These are phyloP conservation scores for Drosophila ohnishii DNA, from an alignment of 1,140 invertebrate species.

Conservation along the genomic window DNA sequence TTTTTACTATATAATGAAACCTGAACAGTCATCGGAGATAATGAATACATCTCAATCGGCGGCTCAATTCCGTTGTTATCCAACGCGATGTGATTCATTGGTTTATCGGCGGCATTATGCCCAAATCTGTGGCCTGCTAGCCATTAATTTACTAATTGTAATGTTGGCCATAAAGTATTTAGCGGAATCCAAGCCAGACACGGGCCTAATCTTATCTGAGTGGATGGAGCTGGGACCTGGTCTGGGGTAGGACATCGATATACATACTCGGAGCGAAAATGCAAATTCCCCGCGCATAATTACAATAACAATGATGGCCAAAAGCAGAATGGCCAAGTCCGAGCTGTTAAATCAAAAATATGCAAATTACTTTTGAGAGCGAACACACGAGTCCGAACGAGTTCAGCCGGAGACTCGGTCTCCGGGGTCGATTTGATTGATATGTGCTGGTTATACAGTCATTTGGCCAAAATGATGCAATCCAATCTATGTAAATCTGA, in stretches of 20 bases:
- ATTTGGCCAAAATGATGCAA: constrained; percentile 79
- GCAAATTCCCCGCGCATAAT: constrained; percentile 71
- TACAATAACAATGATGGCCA: constrained; percentile 64
- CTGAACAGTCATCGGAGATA: constrained; percentile 71
- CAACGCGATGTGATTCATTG: constrained; percentile 58
- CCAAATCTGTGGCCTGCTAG: constrained; percentile 41
- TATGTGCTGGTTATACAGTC: constrained; percentile 79
- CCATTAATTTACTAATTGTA: constrained; percentile 66
- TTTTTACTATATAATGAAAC: constrained; percentile 48
- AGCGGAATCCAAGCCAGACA: constrained; percentile 26
- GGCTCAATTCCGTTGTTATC: constrained; percentile 34
- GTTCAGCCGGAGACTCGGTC: constrained; percentile 9
- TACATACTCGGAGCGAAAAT: constrained; percentile 44
- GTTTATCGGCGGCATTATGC: constrained; percentile 51
- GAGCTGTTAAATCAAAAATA: constrained; percentile 82
- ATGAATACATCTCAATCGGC: constrained; percentile 56
- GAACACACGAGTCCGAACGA: constrained; percentile 52
- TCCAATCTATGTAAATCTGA: constrained; percentile 75
- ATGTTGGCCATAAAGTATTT: constrained; percentile 53
- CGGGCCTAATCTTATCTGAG: constrained; percentile 50
- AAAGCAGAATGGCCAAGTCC: constrained; percentile 52
- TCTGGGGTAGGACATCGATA: constrained; percentile 54
- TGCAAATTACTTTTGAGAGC: constrained; percentile 64
- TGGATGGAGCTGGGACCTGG: constrained; percentile 24
- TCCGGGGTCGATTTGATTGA: constrained; percentile 66